A percentile compares a stretch with the other conserved stretches of the same genome.
These are phyloP conservation scores for Xestia xanthographa DNA, from an alignment of 2,888 invertebrate species.

Conservation along the genomic window DNA sequence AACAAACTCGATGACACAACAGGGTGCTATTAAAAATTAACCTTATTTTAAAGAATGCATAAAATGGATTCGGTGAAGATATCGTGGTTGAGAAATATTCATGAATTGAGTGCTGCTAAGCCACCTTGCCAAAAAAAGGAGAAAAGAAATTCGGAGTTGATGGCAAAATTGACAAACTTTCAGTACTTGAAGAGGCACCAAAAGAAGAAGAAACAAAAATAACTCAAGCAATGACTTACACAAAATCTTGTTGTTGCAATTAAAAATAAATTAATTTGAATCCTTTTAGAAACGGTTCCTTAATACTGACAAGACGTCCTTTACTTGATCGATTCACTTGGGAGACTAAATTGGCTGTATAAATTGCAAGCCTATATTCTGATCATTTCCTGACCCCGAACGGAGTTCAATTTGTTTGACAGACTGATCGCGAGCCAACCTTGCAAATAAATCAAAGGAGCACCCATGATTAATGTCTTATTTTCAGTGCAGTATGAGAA, in stretches of 20 bases:
- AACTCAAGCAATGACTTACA: conserved; percentile 22
- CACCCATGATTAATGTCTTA: not conserved
- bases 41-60: conserved; percentile 20
- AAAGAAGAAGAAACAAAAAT: not conserved
- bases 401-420: conserved; percentile 42
- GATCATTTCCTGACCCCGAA: conserved; percentile 32
- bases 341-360: conserved; percentile 37
- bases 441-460: conserved; percentile 29
- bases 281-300: not conserved
- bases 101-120: not conserved
- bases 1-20: not conserved
- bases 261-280: not conserved
- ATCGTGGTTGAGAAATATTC: not conserved
- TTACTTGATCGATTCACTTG: conserved; percentile 9
- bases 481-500: not conserved
- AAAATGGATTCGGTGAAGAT: not conserved
- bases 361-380: conserved; percentile 20
- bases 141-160: not conserved
- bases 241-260: not conserved
- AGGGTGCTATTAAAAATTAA: not conserved
- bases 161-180: not conserved
- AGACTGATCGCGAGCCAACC: conserved; percentile 16
- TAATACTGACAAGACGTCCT: conserved; percentile 16
- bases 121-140: not conserved
- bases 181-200: not conserved